Evolutionary conservation across 2,113 vertebrate genomes (phyloP).

Genomic region (Cavia porcellus): DNA sequence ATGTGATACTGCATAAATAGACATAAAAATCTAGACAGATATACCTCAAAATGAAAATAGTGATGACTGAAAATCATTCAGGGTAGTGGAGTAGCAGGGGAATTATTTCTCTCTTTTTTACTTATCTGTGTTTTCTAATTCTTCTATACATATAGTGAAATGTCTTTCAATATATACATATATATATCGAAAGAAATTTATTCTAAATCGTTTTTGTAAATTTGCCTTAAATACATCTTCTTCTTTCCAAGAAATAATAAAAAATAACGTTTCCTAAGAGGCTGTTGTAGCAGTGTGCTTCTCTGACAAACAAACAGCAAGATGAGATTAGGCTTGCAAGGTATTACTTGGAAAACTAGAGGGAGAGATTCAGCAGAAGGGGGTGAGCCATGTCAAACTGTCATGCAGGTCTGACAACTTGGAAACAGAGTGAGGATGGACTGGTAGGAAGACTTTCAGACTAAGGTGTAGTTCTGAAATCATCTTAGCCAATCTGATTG

Average conservation of each 20-base stretch:
- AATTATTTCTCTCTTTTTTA: constrained; percentile 42
- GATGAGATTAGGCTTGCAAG: background rate
- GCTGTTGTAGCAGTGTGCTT: background rate
- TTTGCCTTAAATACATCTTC: constrained; percentile 37
- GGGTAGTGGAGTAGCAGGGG: background rate
- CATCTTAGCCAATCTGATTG: background rate
- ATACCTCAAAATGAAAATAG: background rate
- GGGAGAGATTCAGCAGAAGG: background rate
- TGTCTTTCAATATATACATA: background rate
- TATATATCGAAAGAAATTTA: background rate
- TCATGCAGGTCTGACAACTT: background rate
- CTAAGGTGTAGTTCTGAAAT: background rate
- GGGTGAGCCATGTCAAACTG: background rate
- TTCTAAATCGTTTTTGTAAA: constrained; percentile 32
- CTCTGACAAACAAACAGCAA: constrained; percentile 11
- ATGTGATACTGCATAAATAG: background rate
- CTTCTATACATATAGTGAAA: constrained; percentile 33
- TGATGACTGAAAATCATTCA: background rate
- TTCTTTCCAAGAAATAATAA: constrained; percentile 16
- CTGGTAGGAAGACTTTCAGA: background rate
- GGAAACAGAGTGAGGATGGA: background rate
- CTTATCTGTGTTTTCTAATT: background rate
- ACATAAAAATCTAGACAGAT: constrained; percentile 29
- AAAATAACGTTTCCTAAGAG: constrained; percentile 38
- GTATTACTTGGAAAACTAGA: background rate